Conservation (phyloP, 2,888 invertebrate species). For the Polydrusus pterygomalis region DNA sequence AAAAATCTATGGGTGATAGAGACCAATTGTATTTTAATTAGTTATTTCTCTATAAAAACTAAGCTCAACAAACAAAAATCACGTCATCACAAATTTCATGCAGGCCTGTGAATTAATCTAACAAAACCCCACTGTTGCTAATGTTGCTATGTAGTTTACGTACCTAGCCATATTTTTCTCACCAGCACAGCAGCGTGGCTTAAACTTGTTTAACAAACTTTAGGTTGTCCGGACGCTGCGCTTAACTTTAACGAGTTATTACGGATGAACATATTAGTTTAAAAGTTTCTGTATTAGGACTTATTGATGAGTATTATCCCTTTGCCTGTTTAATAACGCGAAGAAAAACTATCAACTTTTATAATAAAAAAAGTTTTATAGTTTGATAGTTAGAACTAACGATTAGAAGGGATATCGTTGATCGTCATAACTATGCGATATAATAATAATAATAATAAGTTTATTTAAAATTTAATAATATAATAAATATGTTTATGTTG, state of each 20-base stretch:
- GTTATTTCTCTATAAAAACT: too few species aligned
- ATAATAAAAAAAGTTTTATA: neutral
- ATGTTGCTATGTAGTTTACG: neutral
- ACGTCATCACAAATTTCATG: too few species aligned
- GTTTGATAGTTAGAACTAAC: neutral
- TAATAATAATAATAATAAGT: too few species aligned
- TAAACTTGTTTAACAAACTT: neutral
- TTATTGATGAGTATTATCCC: slow-evolving; percentile 12
- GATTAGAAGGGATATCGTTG: neutral
- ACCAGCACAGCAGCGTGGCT: neutral
- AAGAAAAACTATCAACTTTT: neutral
- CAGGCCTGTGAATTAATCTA: too few species aligned
- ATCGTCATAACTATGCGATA: too few species aligned
- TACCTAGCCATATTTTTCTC: neutral
- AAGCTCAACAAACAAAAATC: too few species aligned
- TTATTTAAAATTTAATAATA: too few species aligned
- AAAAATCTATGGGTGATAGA: too few species aligned
- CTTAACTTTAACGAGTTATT: slow-evolving; percentile 23
- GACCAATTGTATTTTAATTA: too few species aligned
- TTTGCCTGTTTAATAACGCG: neutral
- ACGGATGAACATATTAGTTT: slow-evolving; percentile 2
- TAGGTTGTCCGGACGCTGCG: slow-evolving; percentile 8
- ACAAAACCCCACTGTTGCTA: too few species aligned
- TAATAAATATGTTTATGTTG: too few species aligned
- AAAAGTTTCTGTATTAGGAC: slow-evolving; percentile 12